Conservation (phyloP, 2,113 vertebrate species). For the Axis porcinus region DNA sequence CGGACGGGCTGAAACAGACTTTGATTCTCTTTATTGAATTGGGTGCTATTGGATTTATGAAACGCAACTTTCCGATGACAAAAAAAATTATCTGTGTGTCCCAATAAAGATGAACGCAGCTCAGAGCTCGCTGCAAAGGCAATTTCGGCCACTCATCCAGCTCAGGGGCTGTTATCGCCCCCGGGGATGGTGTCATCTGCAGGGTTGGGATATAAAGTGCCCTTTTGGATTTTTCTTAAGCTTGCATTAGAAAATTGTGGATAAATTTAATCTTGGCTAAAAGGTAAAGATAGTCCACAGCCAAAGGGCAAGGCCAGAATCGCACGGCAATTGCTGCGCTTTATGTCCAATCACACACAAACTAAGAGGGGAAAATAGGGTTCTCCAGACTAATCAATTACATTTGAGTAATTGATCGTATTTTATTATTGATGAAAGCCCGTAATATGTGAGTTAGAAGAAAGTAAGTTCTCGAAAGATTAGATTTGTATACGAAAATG, state of each 20-base stretch:
- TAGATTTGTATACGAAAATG: conserved; percentile 70
- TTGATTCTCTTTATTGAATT: conserved; percentile 39
- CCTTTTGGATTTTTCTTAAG: conserved; percentile 31
- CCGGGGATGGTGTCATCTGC: background rate
- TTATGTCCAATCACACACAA: background rate
- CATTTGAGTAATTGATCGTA: conserved; percentile 66
- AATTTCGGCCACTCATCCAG: conserved; percentile 18
- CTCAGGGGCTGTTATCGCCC: conserved; percentile 1
- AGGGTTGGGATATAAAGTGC: background rate
- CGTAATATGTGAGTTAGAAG: conserved; percentile 49
- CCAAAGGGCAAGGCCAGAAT: background rate
- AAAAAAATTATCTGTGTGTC: conserved; percentile 67
- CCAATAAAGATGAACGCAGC: conserved; percentile 55
- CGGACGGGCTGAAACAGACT: background rate
- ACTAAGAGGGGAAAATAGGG: background rate
- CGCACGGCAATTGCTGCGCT: background rate
- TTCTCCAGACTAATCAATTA: conserved; percentile 44
- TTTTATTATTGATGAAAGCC: conserved; percentile 75
- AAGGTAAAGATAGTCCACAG: conserved; percentile 31
- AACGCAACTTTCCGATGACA: conserved; percentile 72
- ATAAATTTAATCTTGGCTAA: conserved; percentile 52
- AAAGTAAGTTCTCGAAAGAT: conserved; percentile 48
- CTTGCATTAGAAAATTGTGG: conserved; percentile 33
- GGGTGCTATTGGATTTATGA: conserved; percentile 64
- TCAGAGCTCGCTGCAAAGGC: conserved; percentile 3